Conservation (phyloP, 2,113 vertebrate species). For the Poeciliopsis occidentalis region DNA sequence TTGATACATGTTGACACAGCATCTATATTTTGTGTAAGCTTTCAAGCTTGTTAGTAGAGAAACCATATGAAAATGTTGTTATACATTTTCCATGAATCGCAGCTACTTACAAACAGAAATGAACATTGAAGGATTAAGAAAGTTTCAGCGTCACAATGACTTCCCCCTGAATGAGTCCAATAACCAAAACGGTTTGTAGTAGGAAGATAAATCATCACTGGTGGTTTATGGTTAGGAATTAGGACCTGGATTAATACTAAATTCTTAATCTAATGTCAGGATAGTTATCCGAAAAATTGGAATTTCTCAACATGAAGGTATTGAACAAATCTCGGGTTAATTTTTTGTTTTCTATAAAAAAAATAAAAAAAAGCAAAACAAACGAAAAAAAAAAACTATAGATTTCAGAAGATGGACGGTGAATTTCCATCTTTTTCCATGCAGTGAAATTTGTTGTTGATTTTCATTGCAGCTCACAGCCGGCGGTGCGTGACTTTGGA, state of each 20-base stretch:
- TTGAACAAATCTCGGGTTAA: slow-evolving; percentile 5
- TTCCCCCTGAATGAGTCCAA: not conserved
- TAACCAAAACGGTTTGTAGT: not conserved
- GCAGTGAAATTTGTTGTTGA: slow-evolving; percentile 11
- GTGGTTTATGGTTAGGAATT: not conserved
- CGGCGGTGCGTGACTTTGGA: slow-evolving; percentile 28
- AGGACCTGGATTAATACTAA: not conserved
- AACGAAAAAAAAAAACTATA: not conserved
- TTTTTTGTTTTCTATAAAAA: no score
- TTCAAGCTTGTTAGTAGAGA: not conserved
- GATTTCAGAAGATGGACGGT: not conserved
- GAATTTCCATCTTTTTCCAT: slow-evolving; percentile 4
- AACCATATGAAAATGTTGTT: not conserved
- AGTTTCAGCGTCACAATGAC: not conserved
- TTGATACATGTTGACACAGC: not conserved
- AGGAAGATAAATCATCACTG: not conserved
- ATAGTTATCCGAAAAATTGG: not conserved
- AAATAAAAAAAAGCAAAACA: no score
- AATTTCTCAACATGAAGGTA: not conserved
- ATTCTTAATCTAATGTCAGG: not conserved
- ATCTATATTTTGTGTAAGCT: not conserved
- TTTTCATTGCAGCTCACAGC: slow-evolving; percentile 36
- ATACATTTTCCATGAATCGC: not conserved
- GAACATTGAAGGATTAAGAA: not conserved
- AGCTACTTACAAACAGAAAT: not conserved